Evolutionary conservation across 2,888 invertebrate genomes (phyloP).

Genomic region (Diarsia mendica): DNA sequence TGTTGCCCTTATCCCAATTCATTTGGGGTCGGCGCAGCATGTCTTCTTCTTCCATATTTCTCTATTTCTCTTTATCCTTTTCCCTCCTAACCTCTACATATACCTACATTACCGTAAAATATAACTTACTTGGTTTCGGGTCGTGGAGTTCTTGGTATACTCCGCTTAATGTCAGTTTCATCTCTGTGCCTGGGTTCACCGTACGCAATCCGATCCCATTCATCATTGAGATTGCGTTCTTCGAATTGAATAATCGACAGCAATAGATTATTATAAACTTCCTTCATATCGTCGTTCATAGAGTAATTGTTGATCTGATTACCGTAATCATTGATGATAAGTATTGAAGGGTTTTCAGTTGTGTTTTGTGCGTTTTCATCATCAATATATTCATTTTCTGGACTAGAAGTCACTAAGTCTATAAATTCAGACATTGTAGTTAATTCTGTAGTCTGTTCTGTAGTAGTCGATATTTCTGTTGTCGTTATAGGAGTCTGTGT

Average conservation of each 20-base stretch:
- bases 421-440: neutral
- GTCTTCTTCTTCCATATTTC: no score
- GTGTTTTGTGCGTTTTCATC: slow-evolving; percentile 25
- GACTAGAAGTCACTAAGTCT: neutral
- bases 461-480: neutral
- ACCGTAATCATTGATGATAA: slow-evolving; percentile 68
- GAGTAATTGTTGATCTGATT: slow-evolving; percentile 11
- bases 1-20: no score
- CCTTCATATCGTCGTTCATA: slow-evolving; percentile 25
- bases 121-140: slow-evolving; percentile 27
- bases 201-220: slow-evolving; percentile 62
- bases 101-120: neutral
- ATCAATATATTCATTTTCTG: neutral
- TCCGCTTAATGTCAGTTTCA: slow-evolving; percentile 27
- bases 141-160: neutral
- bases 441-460: neutral
- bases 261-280: slow-evolving; percentile 65
- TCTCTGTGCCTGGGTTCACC: neutral
- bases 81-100: neutral
- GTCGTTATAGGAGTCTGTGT: neutral
- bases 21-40: no score
- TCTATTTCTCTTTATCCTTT: no score
- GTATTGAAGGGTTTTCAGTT: slow-evolving; percentile 66
- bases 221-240: slow-evolving; percentile 66
- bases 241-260: slow-evolving; percentile 74